Conservation (phyloP, 2,797 vertebrate genomes). For the Etheostoma perlongum region DNA sequence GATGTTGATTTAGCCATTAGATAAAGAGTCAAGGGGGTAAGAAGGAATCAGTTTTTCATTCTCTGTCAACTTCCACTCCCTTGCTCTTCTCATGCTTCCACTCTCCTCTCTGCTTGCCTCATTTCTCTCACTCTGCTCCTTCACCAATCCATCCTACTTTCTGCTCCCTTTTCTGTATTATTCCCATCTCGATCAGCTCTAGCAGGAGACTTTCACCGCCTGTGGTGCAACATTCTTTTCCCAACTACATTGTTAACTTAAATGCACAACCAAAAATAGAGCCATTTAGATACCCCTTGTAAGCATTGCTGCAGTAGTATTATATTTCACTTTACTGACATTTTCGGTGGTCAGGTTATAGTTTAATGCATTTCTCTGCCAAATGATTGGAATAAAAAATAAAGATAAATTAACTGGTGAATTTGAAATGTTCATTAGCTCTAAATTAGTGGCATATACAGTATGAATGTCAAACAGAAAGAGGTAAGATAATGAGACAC, state of each 20-base stretch:
- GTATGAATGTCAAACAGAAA: constrained; percentile 2
- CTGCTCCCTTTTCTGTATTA: constrained; percentile 41
- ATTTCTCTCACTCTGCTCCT: constrained; percentile 30
- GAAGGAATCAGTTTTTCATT: constrained; percentile 60
- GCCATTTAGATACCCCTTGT: constrained; percentile 28
- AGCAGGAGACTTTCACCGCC: constrained; percentile 29
- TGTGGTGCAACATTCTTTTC: constrained; percentile 22
- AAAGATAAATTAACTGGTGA: background rate
- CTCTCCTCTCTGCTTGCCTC: constrained; percentile 33
- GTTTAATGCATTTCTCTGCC: background rate
- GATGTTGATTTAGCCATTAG: background rate
- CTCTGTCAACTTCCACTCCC: constrained; percentile 57
- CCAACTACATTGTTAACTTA: constrained; percentile 41
- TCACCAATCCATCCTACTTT: constrained; percentile 23
- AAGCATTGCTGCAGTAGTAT: constrained; percentile 13
- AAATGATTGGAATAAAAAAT: constrained; percentile 18
- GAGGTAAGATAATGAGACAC: constrained; percentile 1
- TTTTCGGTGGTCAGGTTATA: background rate
- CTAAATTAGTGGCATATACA: constrained; percentile 3
- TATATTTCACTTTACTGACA: background rate
- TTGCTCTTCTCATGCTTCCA: constrained; percentile 41
- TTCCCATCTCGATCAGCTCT: constrained; percentile 40
- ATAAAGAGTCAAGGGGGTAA: constrained; percentile 21
- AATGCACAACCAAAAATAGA: constrained; percentile 36
- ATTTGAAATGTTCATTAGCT: constrained; percentile 15